Conservation (phyloP, 1,140 invertebrate genomes). For the Augochlora pura region DNA sequence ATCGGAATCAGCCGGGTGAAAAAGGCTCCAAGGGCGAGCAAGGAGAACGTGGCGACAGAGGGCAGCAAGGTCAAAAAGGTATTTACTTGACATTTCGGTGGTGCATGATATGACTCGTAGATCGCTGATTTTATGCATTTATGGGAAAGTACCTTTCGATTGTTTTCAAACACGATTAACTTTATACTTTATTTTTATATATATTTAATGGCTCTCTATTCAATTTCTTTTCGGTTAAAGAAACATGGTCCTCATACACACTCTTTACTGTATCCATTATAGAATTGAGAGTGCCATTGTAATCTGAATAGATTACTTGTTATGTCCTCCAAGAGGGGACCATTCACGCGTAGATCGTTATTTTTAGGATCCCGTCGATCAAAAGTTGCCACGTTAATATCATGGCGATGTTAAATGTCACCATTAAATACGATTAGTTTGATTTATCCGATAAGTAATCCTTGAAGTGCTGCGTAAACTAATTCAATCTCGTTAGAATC, state of each 20-base stretch:
- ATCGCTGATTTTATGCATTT: too few species aligned
- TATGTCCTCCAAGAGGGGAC: too few species aligned
- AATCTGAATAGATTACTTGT: too few species aligned
- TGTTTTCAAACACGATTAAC: too few species aligned
- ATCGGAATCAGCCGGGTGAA: conserved; percentile 71
- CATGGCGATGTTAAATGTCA: conserved; percentile 1
- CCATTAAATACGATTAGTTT: conserved; percentile 23
- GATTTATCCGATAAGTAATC: conserved; percentile 30
- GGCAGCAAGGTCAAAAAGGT: conserved; percentile 72
- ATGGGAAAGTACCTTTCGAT: too few species aligned
- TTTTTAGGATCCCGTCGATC: neutral
- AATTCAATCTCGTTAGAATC: conserved; percentile 53
- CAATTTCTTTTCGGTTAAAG: too few species aligned
- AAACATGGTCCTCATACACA: too few species aligned
- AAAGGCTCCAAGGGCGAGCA: conserved; percentile 78
- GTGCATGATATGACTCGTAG: too few species aligned
- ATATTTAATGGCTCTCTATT: too few species aligned
- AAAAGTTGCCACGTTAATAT: neutral
- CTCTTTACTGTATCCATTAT: too few species aligned
- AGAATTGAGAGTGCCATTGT: too few species aligned
- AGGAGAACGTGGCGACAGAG: conserved; percentile 73
- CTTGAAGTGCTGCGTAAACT: conserved; percentile 21
- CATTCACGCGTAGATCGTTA: neutral
- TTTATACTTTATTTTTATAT: too few species aligned
- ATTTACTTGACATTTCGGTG: conserved; percentile 30